Evolutionary conservation across 2,113 vertebrate species (phyloP).

Genomic region (Ranitomeya imitator): DNA sequence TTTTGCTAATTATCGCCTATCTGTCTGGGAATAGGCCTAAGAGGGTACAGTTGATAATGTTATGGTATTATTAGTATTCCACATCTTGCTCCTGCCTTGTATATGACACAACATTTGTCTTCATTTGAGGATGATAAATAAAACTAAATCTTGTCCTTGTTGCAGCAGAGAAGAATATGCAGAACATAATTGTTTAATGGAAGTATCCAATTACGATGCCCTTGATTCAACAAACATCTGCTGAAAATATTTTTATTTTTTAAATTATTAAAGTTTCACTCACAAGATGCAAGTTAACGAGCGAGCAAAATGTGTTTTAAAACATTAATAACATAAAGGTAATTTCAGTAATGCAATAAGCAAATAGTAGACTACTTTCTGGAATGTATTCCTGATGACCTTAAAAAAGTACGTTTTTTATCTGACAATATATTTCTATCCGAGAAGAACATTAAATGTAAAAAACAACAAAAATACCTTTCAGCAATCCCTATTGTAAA

Average conservation of each 20-base stretch:
- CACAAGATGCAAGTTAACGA: not conserved
- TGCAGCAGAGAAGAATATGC: not conserved
- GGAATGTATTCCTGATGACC: not conserved
- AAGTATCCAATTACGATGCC: not conserved
- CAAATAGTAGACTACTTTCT: not conserved
- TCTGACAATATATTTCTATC: not conserved
- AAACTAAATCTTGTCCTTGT: not conserved
- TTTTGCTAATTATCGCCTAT: too few species aligned
- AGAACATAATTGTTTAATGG: not conserved
- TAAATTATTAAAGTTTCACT: not conserved
- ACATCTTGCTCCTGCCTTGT: not conserved
- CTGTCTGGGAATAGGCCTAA: not conserved
- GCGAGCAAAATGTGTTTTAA: not conserved
- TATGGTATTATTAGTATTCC: not conserved
- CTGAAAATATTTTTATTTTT: not conserved
- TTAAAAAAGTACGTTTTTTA: not conserved
- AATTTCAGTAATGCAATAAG: not conserved
- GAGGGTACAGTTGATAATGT: not conserved
- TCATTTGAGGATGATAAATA: not conserved
- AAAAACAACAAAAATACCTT: too few species aligned
- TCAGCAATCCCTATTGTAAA: too few species aligned
- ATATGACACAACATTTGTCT: not conserved
- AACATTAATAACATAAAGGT: not conserved
- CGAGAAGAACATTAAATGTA: not conserved
- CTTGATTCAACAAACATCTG: not conserved